phyloP scores from a whole-genome alignment of 30 jellyfish, hydroid and myxozoan genomes.

The Hydra vulgaris region DNA sequence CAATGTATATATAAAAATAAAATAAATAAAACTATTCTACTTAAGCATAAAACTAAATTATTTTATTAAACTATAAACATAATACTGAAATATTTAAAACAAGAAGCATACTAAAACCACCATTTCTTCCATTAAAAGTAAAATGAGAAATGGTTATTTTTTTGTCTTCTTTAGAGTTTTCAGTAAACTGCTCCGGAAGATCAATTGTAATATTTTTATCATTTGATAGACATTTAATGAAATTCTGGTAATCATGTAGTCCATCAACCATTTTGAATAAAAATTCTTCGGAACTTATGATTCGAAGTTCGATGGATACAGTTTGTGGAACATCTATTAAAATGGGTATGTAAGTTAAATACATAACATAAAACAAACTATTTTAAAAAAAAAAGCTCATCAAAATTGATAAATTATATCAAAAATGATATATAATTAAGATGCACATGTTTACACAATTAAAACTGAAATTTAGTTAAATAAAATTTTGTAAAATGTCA shows the following conservation, averaged over 20 bases:
- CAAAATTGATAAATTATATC: no score
- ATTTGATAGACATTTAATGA: slow-evolving; percentile 8
- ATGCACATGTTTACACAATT: no score
- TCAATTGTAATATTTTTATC: neutral
- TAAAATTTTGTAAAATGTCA: no score
- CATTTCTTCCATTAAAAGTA: slow-evolving; percentile 1
- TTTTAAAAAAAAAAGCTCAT: no score
- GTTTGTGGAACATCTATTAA: slow-evolving; percentile 4
- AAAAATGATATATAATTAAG: no score
- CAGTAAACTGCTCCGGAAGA: slow-evolving; percentile 7
- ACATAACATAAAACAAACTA: no score
- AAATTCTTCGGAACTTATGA: slow-evolving; percentile 3
- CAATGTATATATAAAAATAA: no score
- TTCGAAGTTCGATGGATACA: slow-evolving; percentile 17
- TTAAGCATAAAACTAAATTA: no score
- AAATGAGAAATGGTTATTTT: slow-evolving; percentile 16
- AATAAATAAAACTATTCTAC: no score
- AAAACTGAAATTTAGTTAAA: no score
- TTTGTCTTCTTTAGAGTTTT: neutral
- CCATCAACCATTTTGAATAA: slow-evolving; percentile 18
- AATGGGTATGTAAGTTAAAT: neutral
- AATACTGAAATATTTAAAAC: no score
- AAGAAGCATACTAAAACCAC: slow-evolving; percentile 17
- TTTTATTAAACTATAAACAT: no score
- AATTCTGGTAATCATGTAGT: neutral